Evolutionary conservation across 2,797 vertebrate genomes (phyloP), one percentile per base, ranked within the genome.

Genomic region (Miopithecus talapoin): DNA sequence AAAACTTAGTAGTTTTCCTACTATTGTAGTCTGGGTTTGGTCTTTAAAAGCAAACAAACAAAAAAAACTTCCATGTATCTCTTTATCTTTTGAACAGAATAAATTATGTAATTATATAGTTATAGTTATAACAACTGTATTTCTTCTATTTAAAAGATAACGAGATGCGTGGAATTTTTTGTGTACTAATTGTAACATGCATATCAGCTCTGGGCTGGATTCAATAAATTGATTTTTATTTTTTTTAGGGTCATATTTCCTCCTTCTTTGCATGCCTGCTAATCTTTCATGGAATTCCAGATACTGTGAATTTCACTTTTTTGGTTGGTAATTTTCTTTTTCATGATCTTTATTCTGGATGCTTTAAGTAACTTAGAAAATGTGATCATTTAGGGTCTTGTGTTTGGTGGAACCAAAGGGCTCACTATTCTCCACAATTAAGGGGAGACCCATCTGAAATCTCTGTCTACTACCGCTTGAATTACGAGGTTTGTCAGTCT

Each of bases 361-460:
- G 36, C 1, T 78, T 80, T 84, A 53, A 81, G 48, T 85, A 64
- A 84, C 74, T 78, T 78, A 17, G 26, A 93, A 88, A 95, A 39
- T 53, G 5, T 64, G 17, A 74, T 64, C 22, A 46, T 55, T 64
- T 64, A 22, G 33, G 5, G 14, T 39, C 64, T 57, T 74, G 2
- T n/a, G 39, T 64, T 68, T 11, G 16, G 11, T 33, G 7, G 28
- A 83, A 26, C 28, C 41, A 87, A 57, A 83, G 14, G 4, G 50
- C 46, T 83, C 74, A 4, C 41, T 96, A 57, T 30, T 86, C 28
- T 50, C 39, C 19, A 90, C 28, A 78, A 33, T 46, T 87, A 55
- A 78, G 19, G 6, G 9, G 46, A 41, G 8, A 83, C 46, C 1
- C 1, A 41, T 17, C 39, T 91, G 33, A 70, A 22, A 4, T 26